These are phyloP conservation scores for Cassiopea xamachana DNA, from an alignment of 30 jellyfish, hydroid and myxozoan species.

Conservation along the genomic window DNA sequence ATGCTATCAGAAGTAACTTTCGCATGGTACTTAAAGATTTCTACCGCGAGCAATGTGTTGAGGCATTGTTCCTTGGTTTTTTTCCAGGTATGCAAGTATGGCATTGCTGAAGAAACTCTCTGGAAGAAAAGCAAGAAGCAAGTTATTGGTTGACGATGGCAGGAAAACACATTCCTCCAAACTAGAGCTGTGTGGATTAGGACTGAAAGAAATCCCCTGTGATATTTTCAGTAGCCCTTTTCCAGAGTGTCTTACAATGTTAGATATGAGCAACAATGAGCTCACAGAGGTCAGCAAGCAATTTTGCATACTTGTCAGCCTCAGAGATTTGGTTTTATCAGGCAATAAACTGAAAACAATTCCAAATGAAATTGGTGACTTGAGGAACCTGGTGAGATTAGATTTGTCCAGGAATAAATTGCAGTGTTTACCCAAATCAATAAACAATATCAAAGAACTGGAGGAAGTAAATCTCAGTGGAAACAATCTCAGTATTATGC, in stretches of 20 bases:
- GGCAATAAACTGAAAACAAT: conserved; percentile 36
- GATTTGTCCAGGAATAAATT: conserved; percentile 65
- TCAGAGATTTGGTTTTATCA: conserved; percentile 17
- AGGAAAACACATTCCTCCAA: conserved; percentile 38
- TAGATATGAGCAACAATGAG: conserved; percentile 62
- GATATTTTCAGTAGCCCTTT: conserved; percentile 45
- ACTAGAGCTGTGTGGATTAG: conserved; percentile 34
- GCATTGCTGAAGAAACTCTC: conserved; percentile 2
- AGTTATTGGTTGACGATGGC: conserved; percentile 35
- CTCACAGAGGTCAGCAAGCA: conserved; percentile 5
- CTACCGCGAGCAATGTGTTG: background rate
- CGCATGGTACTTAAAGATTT: background rate
- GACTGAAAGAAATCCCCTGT: conserved; percentile 26
- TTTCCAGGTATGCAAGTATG: background rate
- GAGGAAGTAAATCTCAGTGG: conserved; percentile 66
- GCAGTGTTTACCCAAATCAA: background rate
- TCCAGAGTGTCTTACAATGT: conserved; percentile 12
- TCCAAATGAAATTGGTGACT: conserved; percentile 39
- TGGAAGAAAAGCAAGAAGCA: conserved; percentile 29
- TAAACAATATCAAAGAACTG: conserved; percentile 53
- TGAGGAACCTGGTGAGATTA: conserved; percentile 20
- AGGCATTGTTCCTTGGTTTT: background rate
- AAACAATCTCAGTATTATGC: conserved; percentile 41
- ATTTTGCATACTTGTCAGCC: conserved; percentile 13
- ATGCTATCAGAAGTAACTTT: too few species aligned